Base-by-base conservation (phyloP, 2,113 vertebrate species). In the Etia nguti region DNA sequence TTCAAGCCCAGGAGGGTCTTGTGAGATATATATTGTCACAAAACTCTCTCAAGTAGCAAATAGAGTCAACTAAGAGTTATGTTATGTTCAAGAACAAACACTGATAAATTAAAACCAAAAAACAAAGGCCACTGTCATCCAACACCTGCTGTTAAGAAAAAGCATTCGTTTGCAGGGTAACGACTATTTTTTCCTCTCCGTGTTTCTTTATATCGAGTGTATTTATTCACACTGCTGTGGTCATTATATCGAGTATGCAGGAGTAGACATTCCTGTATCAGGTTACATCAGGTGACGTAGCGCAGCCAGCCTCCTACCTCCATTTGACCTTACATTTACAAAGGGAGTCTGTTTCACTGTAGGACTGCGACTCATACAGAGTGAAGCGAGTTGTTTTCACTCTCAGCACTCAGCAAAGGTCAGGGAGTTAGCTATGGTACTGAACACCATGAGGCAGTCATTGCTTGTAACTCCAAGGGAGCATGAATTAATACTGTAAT, bases 251-350 rank as follows among this genome's bases (percentile, higher is more conserved):
- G 70, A 88, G 24, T 50, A 43, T 48, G 55, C 54, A 80, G 60
- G n/a, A 15, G 31, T 12, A 54, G 79, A 62, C 52, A 26, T 75
- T 81, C 43, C 46, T 36, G 75, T 83, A 77, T 87, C 89, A 83
- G 82, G 84, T 86, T 88, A 84, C 83, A 86, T 90, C 81, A 91
- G 85, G 80, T 91, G 88, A 88, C 55, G 81, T 79, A 70, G 88
- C 80, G 60, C 59, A 81, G 29, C 29, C 77, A 73, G 87, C 73
- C 29, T 79, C 59, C 75, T 81, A 87, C 84, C 86, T 91, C 62
- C 50, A 65, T 79, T 55, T 92, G 85, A 90, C 89, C 87, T 93
- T 79, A 90, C 8, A 62, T 79, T 83, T 48, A 87, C 85, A 90
- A 86, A 87, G 73, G 65, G 75, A 90, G 73, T 54, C 83, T 86